Percentiles rank a stretch among this genome's conserved stretches.
These are phyloP conservation scores for Caenorhabditis auriculariae DNA, from an alignment of 2,888 invertebrate species.

Conservation along the genomic window DNA sequence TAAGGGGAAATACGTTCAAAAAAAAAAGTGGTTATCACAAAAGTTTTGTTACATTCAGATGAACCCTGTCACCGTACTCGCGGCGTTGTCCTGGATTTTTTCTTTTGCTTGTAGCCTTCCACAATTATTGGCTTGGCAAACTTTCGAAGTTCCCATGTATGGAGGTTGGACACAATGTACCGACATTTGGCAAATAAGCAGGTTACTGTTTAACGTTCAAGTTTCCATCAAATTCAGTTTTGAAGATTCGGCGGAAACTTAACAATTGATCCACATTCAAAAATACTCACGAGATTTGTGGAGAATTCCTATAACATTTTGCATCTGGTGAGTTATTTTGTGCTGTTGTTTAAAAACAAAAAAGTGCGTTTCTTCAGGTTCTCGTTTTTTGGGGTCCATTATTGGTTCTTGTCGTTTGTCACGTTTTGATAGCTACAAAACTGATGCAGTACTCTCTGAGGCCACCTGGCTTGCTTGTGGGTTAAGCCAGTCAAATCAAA, in stretches of 20 bases:
- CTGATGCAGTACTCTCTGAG: constrained; percentile 49
- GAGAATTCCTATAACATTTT: constrained; percentile 52
- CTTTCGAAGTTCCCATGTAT: constrained; percentile 37
- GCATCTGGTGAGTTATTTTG: constrained; percentile 41
- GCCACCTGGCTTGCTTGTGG: constrained; percentile 25
- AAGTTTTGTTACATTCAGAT: constrained; percentile 21
- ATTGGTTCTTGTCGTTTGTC: constrained; percentile 46
- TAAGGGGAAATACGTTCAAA: constrained; percentile 9
- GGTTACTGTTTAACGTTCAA: too few species aligned
- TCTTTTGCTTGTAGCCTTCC: constrained; percentile 50
- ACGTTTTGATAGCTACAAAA: constrained; percentile 52
- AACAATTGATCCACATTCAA: constrained; percentile 12
- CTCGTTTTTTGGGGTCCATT: constrained; percentile 62
- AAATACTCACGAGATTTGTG: constrained; percentile 30
- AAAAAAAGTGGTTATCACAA: not conserved
- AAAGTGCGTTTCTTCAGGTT: constrained; percentile 30
- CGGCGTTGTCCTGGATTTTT: constrained; percentile 42
- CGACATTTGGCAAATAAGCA: constrained; percentile 51
- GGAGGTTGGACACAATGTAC: constrained; percentile 48
- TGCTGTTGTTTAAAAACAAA: not conserved
- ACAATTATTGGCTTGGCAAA: constrained; percentile 52
- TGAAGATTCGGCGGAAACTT: too few species aligned
- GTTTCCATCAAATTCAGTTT: too few species aligned
- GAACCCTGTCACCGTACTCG: constrained; percentile 30
- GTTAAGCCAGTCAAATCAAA: constrained; percentile 16